phyloP scores from a whole-genome alignment of 2,888 invertebrate species.

The Orthosia cruda region DNA sequence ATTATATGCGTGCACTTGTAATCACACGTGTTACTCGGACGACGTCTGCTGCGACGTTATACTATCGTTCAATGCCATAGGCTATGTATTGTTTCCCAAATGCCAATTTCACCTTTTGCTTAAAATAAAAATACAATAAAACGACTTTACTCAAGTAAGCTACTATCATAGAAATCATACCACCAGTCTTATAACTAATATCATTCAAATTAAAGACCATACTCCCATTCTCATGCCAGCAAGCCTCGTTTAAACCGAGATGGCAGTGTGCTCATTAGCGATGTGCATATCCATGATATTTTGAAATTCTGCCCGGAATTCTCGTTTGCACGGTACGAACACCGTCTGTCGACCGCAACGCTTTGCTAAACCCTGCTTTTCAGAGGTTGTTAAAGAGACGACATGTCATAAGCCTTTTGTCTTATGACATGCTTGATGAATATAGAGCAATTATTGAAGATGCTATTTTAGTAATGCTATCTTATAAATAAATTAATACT shows the following conservation, averaged over 20 bases:
- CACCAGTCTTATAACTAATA: background rate
- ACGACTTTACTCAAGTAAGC: background rate
- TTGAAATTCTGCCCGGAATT: constrained; percentile 44
- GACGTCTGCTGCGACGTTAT: no score
- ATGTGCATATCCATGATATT: constrained; percentile 51
- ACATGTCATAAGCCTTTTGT: constrained; percentile 18
- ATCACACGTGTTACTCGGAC: no score
- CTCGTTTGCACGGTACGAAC: constrained; percentile 24
- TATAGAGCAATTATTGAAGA: no score
- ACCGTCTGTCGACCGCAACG: constrained; percentile 34
- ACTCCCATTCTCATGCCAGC: constrained; percentile 14
- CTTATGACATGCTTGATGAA: background rate
- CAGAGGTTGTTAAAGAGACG: background rate
- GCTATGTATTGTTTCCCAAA: no score
- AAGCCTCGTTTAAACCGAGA: constrained; percentile 38
- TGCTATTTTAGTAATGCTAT: no score
- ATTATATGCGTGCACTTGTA: no score
- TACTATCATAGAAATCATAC: background rate
- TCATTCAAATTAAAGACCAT: constrained; percentile 34
- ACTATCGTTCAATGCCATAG: no score
- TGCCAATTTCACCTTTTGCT: no score
- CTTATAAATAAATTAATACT: no score
- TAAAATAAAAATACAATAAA: no score
- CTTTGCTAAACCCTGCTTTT: constrained; percentile 35
- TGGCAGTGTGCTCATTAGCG: constrained; percentile 51